These are phyloP conservation scores for Lontra canadensis DNA, from an alignment of 2,113 vertebrate genomes.

Conservation along the genomic window DNA sequence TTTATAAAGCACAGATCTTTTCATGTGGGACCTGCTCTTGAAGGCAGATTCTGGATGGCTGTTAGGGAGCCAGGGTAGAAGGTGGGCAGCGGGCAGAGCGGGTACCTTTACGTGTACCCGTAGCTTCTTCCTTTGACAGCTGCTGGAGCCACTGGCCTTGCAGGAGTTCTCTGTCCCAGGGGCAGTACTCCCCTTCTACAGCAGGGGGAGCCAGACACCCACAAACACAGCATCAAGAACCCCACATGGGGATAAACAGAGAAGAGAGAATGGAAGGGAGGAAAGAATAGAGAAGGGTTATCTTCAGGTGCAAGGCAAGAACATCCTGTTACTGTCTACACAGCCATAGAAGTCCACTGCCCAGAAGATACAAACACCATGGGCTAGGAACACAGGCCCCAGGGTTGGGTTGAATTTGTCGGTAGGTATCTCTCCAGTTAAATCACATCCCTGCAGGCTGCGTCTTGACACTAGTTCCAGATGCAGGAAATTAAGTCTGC, in stretches of 20 bases:
- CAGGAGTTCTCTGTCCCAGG: slow-evolving; percentile 94
- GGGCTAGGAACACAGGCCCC: not conserved
- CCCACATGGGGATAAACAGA: not conserved
- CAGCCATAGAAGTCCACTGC: not conserved
- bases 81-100: slow-evolving; percentile 15
- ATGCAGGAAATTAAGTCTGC: not conserved
- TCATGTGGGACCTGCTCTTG: slow-evolving; percentile 83
- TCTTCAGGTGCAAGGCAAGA: slow-evolving; percentile 1
- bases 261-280: slow-evolving; percentile 55
- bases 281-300: slow-evolving; percentile 73
- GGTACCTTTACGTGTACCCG: slow-evolving; percentile 94
- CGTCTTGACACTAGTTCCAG: not conserved
- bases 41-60: not conserved
- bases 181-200: slow-evolving; percentile 96
- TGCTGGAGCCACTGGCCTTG: slow-evolving; percentile 93
- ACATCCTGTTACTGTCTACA: not conserved
- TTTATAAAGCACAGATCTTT: not conserved
- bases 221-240: slow-evolving; percentile 74
- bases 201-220: slow-evolving; percentile 89
- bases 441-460: not conserved
- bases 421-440: not conserved
- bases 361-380: not conserved
- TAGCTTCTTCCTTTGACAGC: slow-evolving; percentile 93
- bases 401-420: not conserved
- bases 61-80: not conserved